phyloP scores from a whole-genome alignment of 2,113 vertebrate species.

The Tylochromis polylepis region DNA sequence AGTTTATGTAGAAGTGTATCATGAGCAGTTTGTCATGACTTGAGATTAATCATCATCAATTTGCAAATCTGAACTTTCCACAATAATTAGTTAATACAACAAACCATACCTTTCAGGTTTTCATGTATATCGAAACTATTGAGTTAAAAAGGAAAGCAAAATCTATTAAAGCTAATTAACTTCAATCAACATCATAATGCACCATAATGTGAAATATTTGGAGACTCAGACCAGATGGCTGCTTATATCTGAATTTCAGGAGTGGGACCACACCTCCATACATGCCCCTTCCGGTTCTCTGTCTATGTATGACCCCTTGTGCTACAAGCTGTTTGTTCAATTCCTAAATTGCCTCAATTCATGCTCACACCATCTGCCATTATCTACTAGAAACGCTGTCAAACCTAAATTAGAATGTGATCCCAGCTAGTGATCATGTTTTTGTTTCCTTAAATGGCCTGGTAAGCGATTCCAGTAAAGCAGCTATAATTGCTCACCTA shows the following conservation, averaged over 20 bases:
- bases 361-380: background rate
- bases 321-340: background rate
- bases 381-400: background rate
- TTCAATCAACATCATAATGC: background rate
- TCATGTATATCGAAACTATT: background rate
- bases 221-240: too few relatives aligned
- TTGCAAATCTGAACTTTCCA: background rate
- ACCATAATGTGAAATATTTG: background rate
- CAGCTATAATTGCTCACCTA: background rate
- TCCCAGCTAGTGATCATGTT: background rate
- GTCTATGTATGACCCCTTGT: background rate
- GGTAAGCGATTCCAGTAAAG: background rate
- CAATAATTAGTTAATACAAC: background rate
- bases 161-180: background rate
- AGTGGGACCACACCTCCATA: background rate
- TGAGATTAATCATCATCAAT: background rate
- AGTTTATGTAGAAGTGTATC: background rate
- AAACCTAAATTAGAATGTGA: background rate
- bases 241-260: background rate
- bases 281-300: background rate
- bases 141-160: background rate
- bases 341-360: background rate
- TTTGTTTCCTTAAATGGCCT: background rate
- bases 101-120: background rate
- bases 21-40: background rate